These are phyloP conservation scores for Delichon dasypus DNA, from an alignment of 2,797 vertebrate species.

Conservation along the genomic window DNA sequence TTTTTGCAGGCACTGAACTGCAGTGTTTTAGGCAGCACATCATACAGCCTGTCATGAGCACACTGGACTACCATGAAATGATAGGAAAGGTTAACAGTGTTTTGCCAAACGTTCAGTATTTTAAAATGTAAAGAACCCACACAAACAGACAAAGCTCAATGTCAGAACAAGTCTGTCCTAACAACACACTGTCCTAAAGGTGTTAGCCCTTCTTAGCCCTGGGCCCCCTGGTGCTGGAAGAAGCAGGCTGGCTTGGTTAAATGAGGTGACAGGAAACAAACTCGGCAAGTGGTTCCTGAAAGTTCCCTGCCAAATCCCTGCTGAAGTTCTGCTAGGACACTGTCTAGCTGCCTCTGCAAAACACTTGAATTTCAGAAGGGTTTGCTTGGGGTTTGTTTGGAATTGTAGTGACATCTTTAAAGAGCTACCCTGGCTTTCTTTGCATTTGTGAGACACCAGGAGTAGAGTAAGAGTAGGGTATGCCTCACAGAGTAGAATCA, in stretches of 20 bases:
- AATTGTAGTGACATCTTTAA: not conserved
- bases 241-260: not conserved
- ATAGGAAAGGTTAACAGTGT: fast-evolving
- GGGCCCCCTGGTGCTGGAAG: not conserved
- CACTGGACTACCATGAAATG: not conserved
- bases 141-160: not conserved
- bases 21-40: not conserved
- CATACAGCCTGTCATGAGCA: not conserved
- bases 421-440: not conserved
- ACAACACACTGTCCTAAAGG: fast-evolving
- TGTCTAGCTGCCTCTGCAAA: not conserved
- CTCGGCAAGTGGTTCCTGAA: not conserved
- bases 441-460: not conserved
- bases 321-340: not conserved
- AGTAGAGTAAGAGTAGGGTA: not conserved
- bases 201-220: not conserved
- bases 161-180: not conserved
- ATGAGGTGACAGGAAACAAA: not conserved
- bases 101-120: not conserved
- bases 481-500: not conserved
- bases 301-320: not conserved
- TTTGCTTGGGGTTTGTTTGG: not conserved
- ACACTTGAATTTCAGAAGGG: not conserved
- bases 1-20: not conserved
- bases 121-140: not conserved